Conservation (phyloP, 2,888 invertebrate genomes). For the Buathra laborator region DNA sequence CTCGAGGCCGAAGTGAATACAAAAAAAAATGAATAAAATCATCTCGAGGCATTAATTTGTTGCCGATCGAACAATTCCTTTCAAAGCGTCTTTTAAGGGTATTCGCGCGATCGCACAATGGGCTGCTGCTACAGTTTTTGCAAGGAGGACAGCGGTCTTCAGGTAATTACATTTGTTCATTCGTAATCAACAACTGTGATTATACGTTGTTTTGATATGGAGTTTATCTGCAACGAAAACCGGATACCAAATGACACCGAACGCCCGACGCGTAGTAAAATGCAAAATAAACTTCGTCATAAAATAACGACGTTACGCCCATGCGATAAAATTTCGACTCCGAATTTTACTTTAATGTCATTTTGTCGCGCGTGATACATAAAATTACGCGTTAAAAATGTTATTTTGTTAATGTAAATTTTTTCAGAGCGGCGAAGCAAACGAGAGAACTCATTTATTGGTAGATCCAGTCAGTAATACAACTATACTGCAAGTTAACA, state of each 20-base stretch:
- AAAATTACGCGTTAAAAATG: constrained; percentile 12
- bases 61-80: constrained; percentile 41
- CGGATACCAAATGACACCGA: background rate
- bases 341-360: background rate
- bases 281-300: background rate
- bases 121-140: constrained; percentile 90
- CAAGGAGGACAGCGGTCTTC: constrained; percentile 89
- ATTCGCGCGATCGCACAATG: constrained; percentile 70
- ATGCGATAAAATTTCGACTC: background rate
- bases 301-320: background rate
- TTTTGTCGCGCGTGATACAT: background rate
- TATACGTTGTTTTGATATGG: constrained; percentile 53
- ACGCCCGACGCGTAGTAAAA: background rate
- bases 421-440: constrained; percentile 87
- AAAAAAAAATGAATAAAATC: constrained; percentile 68
- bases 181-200: constrained; percentile 41
- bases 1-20: constrained; percentile 34
- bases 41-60: constrained; percentile 54
- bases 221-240: constrained; percentile 38
- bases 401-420: constrained; percentile 35
- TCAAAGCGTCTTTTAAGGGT: constrained; percentile 22
- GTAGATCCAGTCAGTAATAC: constrained; percentile 92
- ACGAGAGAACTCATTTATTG: constrained; percentile 92
- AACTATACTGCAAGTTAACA: constrained; percentile 90
- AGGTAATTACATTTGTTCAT: constrained; percentile 86